These are phyloP conservation scores for Typhlichthys eigenmanni DNA, from an alignment of 2,797 vertebrate genomes.

Conservation along the genomic window DNA sequence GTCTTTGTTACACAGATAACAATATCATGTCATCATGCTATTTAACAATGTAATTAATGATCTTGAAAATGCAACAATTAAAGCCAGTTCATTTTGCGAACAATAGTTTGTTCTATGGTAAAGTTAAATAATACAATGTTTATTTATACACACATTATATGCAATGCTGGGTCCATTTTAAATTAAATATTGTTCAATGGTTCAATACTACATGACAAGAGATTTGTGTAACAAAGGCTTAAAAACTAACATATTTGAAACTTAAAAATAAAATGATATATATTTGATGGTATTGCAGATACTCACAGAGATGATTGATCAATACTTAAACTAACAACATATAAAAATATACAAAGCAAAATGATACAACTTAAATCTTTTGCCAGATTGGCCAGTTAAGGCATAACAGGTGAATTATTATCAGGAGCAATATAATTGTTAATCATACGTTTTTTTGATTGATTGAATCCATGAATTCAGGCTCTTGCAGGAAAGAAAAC, in stretches of 20 bases:
- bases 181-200: too few relatives aligned
- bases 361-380: not conserved
- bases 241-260: not conserved
- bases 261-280: not conserved
- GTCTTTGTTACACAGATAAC: slow-evolving; percentile 5
- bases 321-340: not conserved
- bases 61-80: not conserved
- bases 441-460: not conserved
- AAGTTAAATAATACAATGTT: not conserved
- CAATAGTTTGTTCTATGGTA: not conserved
- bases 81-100: not conserved
- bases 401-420: not conserved
- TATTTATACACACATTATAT: not conserved
- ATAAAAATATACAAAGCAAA: slow-evolving; percentile 12
- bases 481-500: not conserved
- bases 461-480: not conserved
- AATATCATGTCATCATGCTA: not conserved
- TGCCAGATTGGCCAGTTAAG: too few relatives aligned
- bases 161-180: too few relatives aligned
- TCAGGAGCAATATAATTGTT: not conserved
- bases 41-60: not conserved
- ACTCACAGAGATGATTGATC: not conserved
- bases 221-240: slow-evolving; percentile 19
- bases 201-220: not conserved
- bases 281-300: not conserved